These are phyloP conservation scores for Lepidochrysops patricia DNA, from an alignment of 2,888 invertebrate genomes.

Conservation along the genomic window DNA sequence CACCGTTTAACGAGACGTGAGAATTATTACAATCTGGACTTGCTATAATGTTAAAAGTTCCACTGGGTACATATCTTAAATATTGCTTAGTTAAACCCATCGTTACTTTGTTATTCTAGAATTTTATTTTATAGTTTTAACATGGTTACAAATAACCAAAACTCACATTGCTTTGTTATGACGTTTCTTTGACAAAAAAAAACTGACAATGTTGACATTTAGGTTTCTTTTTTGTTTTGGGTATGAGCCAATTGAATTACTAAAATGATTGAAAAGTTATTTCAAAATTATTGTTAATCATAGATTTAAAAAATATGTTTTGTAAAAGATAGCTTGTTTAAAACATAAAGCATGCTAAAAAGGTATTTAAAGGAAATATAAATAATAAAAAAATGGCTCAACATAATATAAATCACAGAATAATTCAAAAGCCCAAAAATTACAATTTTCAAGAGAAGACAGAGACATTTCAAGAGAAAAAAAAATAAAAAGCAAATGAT, in stretches of 20 bases:
- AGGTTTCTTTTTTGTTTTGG: neutral
- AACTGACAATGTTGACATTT: neutral
- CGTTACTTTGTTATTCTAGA: constrained; percentile 16
- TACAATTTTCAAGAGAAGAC: neutral
- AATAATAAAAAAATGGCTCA: neutral
- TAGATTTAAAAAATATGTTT: too few relatives aligned
- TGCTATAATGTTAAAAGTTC: constrained; percentile 91
- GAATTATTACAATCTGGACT: constrained; percentile 85
- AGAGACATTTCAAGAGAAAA: neutral
- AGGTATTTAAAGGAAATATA: too few relatives aligned
- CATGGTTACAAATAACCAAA: constrained; percentile 1
- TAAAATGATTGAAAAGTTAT: too few relatives aligned
- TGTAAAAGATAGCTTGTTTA: too few relatives aligned
- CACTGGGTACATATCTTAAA: constrained; percentile 87
- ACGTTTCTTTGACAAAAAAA: constrained; percentile 11
- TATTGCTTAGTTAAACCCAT: constrained; percentile 97
- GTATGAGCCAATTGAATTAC: too few relatives aligned
- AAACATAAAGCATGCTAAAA: too few relatives aligned
- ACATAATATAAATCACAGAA: neutral
- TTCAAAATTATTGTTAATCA: too few relatives aligned
- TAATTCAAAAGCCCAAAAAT: too few relatives aligned
- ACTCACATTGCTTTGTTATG: constrained; percentile 25
- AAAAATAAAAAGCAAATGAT: neutral
- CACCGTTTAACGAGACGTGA: constrained; percentile 84
- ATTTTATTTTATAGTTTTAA: too few relatives aligned